Conservation (phyloP, 2,797 vertebrate species). For the Muscicapa striata region DNA sequence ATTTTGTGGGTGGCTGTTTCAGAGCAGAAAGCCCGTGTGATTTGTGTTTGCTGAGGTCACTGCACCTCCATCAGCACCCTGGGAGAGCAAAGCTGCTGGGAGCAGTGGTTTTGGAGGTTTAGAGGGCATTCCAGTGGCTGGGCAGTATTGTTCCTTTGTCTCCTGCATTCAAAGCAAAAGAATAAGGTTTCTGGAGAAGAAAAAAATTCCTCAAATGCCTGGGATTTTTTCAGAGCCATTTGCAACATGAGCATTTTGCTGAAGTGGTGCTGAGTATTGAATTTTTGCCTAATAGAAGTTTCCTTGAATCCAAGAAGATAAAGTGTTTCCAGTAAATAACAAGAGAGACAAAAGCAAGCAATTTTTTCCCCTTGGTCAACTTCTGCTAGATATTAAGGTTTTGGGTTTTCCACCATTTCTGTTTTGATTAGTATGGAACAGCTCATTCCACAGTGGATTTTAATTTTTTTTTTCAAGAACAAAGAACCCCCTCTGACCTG, state of each 20-base stretch:
- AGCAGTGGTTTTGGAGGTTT: not conserved
- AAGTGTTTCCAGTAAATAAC: constrained; percentile 8
- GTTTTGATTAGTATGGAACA: constrained; percentile 37
- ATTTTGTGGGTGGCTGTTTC: not conserved
- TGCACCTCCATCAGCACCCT: not conserved
- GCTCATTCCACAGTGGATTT: not conserved
- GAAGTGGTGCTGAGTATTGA: not conserved
- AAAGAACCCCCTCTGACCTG: constrained; percentile 69
- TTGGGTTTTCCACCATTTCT: constrained; percentile 37
- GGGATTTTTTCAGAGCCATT: not conserved
- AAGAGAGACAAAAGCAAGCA: not conserved
- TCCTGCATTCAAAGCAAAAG: constrained; percentile 5
- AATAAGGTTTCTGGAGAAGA: not conserved
- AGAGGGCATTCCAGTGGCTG: constrained; percentile 3
- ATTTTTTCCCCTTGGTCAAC: not conserved
- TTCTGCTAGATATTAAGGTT: constrained; percentile 5
- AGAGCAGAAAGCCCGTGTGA: not conserved
- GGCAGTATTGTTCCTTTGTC: not conserved
- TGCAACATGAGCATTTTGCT: not conserved
- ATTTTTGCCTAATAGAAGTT: constrained; percentile 40
- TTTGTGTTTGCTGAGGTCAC: not conserved
- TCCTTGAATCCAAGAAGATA: constrained; percentile 26
- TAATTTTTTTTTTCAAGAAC: constrained; percentile 23
- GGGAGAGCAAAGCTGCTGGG: not conserved
- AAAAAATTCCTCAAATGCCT: constrained; percentile 13